Percentiles rank a stretch among this genome's conserved stretches.
phyloP scores from a whole-genome alignment of 2,113 vertebrate genomes.

The Corvus hawaiiensis region DNA sequence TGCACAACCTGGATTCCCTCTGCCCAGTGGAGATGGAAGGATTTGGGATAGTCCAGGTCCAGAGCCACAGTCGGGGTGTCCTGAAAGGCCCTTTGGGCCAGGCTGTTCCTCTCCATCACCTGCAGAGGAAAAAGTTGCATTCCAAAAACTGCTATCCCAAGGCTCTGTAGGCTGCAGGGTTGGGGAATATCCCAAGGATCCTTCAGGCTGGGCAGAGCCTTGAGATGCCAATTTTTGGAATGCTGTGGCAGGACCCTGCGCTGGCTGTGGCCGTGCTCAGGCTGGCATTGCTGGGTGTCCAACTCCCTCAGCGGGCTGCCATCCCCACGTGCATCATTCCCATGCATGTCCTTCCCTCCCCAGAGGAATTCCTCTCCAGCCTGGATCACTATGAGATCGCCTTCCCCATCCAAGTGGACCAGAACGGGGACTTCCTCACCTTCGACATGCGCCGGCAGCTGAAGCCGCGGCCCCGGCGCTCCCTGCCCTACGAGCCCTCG shows the following conservation, averaged over 20 bases:
- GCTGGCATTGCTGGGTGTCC: fast-evolving
- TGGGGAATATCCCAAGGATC: not conserved
- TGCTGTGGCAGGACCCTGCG: fast-evolving
- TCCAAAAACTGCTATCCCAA: not conserved
- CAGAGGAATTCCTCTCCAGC: conserved; percentile 93
- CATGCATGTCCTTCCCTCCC: not conserved
- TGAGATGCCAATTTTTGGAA: not conserved
- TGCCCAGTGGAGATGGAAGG: not conserved
- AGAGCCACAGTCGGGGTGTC: not conserved
- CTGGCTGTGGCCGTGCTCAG: fast-evolving
- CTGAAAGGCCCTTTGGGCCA: not conserved
- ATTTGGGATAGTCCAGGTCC: not conserved
- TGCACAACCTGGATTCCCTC: not conserved
- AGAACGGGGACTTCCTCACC: conserved; percentile 81
- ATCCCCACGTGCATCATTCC: not conserved
- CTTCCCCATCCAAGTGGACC: conserved; percentile 89
- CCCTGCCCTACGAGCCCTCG: conserved; percentile 57
- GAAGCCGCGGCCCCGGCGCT: conserved; percentile 67
- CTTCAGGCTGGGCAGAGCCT: not conserved
- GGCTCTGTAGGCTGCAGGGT: not conserved
- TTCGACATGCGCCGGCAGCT: conserved; percentile 59
- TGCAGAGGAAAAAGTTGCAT: not conserved
- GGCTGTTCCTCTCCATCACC: not conserved
- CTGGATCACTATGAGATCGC: conserved; percentile 94
- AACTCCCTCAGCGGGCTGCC: not conserved